Percentiles rank a stretch among this genome's conserved stretches.
Evolutionary conservation across 2,113 vertebrate genomes (phyloP).

Genomic region (Silurus asotus): DNA sequence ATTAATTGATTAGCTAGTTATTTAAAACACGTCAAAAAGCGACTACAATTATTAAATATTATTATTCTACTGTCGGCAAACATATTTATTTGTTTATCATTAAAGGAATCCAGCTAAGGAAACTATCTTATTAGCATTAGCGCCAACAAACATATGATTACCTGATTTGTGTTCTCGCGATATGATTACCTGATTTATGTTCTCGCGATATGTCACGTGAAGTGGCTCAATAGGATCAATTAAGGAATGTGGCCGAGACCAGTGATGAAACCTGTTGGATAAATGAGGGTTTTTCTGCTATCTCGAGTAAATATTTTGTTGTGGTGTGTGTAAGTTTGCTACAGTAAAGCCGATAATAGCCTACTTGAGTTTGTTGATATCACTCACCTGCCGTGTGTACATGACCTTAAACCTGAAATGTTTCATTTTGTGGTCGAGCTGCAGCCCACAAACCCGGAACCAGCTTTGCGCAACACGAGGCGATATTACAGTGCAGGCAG

Average conservation of each 20-base stretch:
- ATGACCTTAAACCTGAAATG: not conserved
- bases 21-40: not conserved
- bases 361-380: not conserved
- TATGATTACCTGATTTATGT: not conserved
- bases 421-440: conserved; percentile 15
- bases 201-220: not conserved
- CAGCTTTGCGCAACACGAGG: not conserved
- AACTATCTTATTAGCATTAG: not conserved
- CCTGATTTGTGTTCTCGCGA: not conserved
- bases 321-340: not conserved
- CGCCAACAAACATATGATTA: not conserved
- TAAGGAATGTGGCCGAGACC: too few species aligned
- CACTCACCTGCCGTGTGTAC: not conserved
- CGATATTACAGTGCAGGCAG: not conserved
- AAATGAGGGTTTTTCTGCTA: not conserved
- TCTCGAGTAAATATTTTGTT: not conserved
- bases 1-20: too few species aligned
- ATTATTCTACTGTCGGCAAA: not conserved
- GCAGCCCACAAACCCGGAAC: conserved; percentile 19
- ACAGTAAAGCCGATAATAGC: too few species aligned
- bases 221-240: not conserved
- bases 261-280: not conserved
- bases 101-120: not conserved
- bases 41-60: not conserved
- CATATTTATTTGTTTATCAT: not conserved